These are phyloP conservation scores for Falco berigora DNA, from an alignment of 2,797 vertebrate genomes.

Conservation along the genomic window DNA sequence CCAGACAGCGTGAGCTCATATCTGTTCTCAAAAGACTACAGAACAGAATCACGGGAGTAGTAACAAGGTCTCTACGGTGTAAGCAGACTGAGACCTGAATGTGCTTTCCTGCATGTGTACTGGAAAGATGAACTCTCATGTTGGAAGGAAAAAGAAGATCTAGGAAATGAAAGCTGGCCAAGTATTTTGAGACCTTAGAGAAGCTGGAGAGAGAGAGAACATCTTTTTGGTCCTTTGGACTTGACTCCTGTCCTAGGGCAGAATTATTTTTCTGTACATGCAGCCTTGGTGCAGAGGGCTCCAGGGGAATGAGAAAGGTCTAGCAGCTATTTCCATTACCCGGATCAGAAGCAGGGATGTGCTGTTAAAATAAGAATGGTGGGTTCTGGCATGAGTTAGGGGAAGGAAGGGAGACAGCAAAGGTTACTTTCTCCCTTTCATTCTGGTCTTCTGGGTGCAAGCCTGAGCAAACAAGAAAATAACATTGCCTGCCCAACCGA, in stretches of 20 bases:
- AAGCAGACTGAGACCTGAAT: background rate
- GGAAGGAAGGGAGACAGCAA: background rate
- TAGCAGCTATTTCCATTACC: background rate
- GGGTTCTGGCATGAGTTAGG: background rate
- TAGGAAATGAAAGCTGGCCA: background rate
- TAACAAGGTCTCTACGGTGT: background rate
- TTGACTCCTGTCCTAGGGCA: background rate
- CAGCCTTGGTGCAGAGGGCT: background rate
- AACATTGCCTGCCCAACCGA: background rate
- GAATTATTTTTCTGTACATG: background rate
- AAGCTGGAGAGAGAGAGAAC: background rate
- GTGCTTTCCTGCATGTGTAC: background rate
- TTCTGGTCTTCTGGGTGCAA: background rate
- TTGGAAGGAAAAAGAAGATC: background rate
- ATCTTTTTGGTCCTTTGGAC: background rate
- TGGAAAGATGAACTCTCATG: background rate
- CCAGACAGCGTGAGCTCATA: background rate
- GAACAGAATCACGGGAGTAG: background rate
- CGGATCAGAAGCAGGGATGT: background rate
- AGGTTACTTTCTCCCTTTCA: background rate
- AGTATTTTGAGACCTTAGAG: background rate
- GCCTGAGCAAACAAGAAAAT: background rate
- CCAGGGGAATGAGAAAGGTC: background rate
- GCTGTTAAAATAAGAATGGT: background rate
- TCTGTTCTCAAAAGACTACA: slow-evolving; percentile 7